These are phyloP conservation scores for Pangasius mekongensis DNA, from an alignment of 2,797 vertebrate species.

Conservation along the genomic window DNA sequence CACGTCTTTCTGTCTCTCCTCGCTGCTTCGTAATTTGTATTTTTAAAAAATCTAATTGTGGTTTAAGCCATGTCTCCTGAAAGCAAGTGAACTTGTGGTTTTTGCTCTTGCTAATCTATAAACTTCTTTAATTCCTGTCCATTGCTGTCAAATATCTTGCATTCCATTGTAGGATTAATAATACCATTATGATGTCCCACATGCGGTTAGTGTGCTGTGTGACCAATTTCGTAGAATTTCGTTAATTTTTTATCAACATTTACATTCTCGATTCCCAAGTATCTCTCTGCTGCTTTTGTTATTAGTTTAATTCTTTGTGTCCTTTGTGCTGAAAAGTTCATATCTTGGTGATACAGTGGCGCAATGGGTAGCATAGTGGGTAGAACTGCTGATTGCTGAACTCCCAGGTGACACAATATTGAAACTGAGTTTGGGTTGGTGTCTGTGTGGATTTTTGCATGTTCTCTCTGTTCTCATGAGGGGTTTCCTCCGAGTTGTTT, in stretches of 20 bases:
- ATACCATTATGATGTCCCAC: not conserved
- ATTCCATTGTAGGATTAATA: not conserved
- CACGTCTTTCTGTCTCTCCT: not conserved
- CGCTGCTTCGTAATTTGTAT: not conserved
- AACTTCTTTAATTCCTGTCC: not conserved
- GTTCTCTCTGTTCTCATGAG: not conserved
- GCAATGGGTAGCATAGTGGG: not conserved
- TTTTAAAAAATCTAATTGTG: too few relatives aligned
- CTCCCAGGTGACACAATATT: not conserved
- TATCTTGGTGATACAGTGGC: not conserved
- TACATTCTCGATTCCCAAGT: not conserved
- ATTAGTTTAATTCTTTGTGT: not conserved
- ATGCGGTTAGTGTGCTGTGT: not conserved
- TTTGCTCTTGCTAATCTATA: not conserved
- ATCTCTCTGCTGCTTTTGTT: not conserved
- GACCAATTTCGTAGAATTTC: not conserved
- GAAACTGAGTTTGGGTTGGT: not conserved
- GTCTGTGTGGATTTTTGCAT: not conserved
- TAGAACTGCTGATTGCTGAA: too few relatives aligned
- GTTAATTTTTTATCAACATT: not conserved
- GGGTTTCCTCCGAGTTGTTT: not conserved
- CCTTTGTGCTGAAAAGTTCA: not conserved
- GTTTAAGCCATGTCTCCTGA: too few relatives aligned
- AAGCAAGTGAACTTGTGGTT: not conserved
- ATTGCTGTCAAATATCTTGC: not conserved